Evolutionary conservation across 2,888 invertebrate genomes (phyloP), one percentile per base, ranked within the genome.

Genomic region (Hirtodrosophila histrioides): DNA sequence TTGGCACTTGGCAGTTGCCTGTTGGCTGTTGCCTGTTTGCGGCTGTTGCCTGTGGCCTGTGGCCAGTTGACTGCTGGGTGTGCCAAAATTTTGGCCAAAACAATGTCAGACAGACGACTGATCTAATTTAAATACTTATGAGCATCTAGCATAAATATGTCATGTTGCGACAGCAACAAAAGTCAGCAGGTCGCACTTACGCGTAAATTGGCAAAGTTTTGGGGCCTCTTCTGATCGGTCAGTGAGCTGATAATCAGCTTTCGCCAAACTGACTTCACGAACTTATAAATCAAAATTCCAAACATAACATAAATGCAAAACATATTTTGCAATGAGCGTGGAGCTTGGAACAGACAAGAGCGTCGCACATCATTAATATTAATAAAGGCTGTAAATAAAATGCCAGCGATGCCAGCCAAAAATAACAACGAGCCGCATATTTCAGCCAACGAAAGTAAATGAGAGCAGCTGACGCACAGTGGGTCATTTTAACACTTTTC

Each of bases 281-380:
- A 55, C 55, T 60, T 50, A 49, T 51, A 70, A 61, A 70, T 64
- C 33, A 58, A 61, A 51, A 31, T 31, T 35, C 40, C 33, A 7
- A 51, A 39, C 9, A 11, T 36, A 45, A 33, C 5, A 43, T 41
- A 61, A 63, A 50, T 64, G 65, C 63, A 17, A 53, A 53, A 65
- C 55, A 72, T 65, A 85, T 74, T 78, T 79, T 60, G 48, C 66
- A 71, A 60, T 41, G 56, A 58, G 65, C 69, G 66, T 50, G 46
- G 24, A 53, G 40, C 43, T 43, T 44, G 46, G 46, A 40, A 41
- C 56, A 46, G 31, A 55, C 44, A 61, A 70, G 35, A 68, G 71
- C 76, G 53, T 62, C 68, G 71, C 73, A 72, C 69, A 82, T 79
- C 84, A 84, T 84, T 85, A 86, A 85, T 86, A 86, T 85, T 84